phyloP scores from a whole-genome alignment of 2,797 vertebrate species.

The Xyrichtys novacula region DNA sequence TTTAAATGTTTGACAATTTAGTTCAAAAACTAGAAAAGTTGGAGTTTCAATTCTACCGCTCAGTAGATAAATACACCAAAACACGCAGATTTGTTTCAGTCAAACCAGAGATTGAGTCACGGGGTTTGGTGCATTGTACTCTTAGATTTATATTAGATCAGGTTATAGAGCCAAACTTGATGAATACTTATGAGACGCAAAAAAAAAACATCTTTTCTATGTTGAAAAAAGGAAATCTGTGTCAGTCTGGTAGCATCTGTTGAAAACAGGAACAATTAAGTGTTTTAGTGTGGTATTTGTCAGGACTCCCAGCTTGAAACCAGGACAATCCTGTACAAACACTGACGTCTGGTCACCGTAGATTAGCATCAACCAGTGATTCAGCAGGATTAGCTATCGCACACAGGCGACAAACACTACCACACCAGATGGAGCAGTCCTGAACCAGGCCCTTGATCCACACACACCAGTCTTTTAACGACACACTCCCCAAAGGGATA shows the following conservation, averaged over 20 bases:
- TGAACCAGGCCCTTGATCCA: constrained; percentile 19
- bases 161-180: too few relatives aligned
- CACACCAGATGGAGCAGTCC: constrained; percentile 59
- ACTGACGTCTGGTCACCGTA: constrained; percentile 12
- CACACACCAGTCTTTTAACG: constrained; percentile 8
- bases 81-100: too few relatives aligned
- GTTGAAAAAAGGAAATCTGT: too few relatives aligned
- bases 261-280: not conserved
- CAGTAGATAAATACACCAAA: too few relatives aligned
- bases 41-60: too few relatives aligned
- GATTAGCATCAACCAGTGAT: constrained; percentile 53
- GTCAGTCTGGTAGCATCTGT: not conserved
- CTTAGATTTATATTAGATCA: too few relatives aligned
- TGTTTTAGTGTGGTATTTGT: not conserved
- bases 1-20: too few relatives aligned
- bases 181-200: too few relatives aligned
- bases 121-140: too few relatives aligned
- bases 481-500: constrained; percentile 13
- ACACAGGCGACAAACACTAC: constrained; percentile 21
- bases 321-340: constrained; percentile 3
- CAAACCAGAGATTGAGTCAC: too few relatives aligned
- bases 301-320: not conserved
- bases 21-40: too few relatives aligned
- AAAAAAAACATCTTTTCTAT: too few relatives aligned
- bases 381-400: constrained; percentile 53